Base-by-base conservation (phyloP, 2,888 invertebrate species). In the Odontomyia ornata region DNA sequence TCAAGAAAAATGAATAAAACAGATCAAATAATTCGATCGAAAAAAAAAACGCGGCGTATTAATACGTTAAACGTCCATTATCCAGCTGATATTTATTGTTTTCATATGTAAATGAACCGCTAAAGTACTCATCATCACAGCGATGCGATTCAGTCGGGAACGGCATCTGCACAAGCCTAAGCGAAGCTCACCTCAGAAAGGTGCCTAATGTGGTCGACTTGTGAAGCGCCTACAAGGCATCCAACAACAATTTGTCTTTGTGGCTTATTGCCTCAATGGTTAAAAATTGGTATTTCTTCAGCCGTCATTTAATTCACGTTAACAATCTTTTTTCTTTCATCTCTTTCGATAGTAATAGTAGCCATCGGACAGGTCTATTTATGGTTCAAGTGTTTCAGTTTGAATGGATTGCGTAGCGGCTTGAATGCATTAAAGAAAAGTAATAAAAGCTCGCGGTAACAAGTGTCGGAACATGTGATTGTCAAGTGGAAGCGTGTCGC, bases 31-130 rank as follows among this genome's bases (percentile, higher is more conserved):
- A 76, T 52, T 4, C 52, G 52, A 18, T 18, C 52, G 52, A 52
- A 52, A 52, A 65, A 76, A n/a, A n/a, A n/a, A n/a, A n/a, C n/a
- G 72, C 72, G 67, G 71, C 72, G 72, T 79, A 77, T 79, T 77
- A 79, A 77, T 77, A 77, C 72, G 79, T 79, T 79, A 79, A 79
- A 76, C 77, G 75, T 72, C 79, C 76, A 76, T 76, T 67, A 76
- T 64, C 60, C 75, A 77, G 77, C 72, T 56, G 75, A 72, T 71
- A 73, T 79, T 79, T 79, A 79, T 79, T 72, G 79, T 52, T 60
- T 64, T 79, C 72, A 71, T 79, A 79, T 79, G 79, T 71, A 79
- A 79, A 79, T 79, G 67, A 52, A 52, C 67, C 15, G 15, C 28
- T 69, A 69, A 75, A 76, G 76, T 60, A 69, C 75, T 65, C 62